Evolutionary conservation across 1,140 invertebrate species (phyloP).

Genomic region (Formica exsecta): DNA sequence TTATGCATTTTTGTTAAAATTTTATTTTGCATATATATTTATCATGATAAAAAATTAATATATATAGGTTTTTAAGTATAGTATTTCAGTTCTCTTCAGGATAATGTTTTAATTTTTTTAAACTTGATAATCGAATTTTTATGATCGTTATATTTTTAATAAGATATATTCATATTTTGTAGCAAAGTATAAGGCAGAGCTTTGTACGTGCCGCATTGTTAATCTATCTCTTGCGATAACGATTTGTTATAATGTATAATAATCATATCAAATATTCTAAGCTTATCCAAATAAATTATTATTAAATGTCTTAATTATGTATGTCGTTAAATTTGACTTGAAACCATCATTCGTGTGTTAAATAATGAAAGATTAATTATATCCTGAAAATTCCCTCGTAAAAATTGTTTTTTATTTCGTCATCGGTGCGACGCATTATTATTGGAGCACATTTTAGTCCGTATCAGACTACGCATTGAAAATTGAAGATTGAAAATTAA

Average conservation of each 20-base stretch:
- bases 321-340: not conserved
- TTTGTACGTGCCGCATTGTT: conserved; percentile 23
- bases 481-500: too few species aligned
- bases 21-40: not conserved
- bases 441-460: not conserved
- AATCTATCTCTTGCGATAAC: not conserved
- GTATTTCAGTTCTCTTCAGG: conserved; percentile 1
- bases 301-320: conserved; percentile 14
- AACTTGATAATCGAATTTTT: too few species aligned
- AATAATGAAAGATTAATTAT: conserved; percentile 7
- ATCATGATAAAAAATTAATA: not conserved
- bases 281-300: conserved; percentile 41
- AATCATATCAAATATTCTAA: conserved; percentile 27
- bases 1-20: not conserved
- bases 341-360: not conserved
- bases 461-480: too few species aligned
- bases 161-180: conserved; percentile 23
- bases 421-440: not conserved
- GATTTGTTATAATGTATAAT: conserved; percentile 23
- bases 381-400: not conserved
- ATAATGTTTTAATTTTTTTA: not conserved
- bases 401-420: not conserved
- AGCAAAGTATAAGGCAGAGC: not conserved
- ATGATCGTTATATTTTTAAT: not conserved
- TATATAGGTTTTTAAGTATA: not conserved